phyloP scores from a whole-genome alignment of 2,797 vertebrate species.

The Graptemys geographica region DNA sequence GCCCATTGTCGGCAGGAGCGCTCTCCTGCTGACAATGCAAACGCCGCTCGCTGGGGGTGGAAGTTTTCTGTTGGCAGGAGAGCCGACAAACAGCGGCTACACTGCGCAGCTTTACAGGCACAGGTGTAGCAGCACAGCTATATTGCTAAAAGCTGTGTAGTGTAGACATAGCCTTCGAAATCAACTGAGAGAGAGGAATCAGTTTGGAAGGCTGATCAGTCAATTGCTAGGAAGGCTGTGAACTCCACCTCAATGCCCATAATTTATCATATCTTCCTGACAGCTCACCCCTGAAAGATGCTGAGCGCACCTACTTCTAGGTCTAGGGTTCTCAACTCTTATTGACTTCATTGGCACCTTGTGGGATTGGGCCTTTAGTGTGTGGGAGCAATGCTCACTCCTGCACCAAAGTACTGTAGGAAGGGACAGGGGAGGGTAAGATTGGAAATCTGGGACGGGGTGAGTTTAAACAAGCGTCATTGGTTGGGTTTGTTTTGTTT shows the following conservation, averaged over 20 bases:
- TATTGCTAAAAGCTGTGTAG: too few relatives aligned
- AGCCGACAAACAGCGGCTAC: too few relatives aligned
- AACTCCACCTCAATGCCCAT: accelerated
- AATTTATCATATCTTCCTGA: neutral
- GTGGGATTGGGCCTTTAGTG: neutral
- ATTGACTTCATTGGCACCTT: neutral
- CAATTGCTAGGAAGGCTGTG: neutral
- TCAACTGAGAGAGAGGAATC: neutral
- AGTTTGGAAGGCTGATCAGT: neutral
- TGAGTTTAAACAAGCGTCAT: neutral
- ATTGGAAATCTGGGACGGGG: neutral
- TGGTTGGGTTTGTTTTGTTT: conserved; percentile 17
- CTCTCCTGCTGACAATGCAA: too few relatives aligned
- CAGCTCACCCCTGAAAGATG: neutral
- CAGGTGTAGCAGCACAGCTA: too few relatives aligned
- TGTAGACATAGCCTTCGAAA: neutral
- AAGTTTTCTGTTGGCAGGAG: too few relatives aligned
- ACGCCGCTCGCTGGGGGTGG: too few relatives aligned
- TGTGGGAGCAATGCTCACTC: neutral
- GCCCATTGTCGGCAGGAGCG: too few relatives aligned
- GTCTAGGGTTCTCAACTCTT: neutral
- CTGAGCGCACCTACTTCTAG: neutral
- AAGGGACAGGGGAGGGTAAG: neutral
- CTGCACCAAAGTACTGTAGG: neutral
- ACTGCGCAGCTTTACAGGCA: too few relatives aligned